Conservation (phyloP, 2,888 invertebrate genomes). For the Polia nebulosa region DNA sequence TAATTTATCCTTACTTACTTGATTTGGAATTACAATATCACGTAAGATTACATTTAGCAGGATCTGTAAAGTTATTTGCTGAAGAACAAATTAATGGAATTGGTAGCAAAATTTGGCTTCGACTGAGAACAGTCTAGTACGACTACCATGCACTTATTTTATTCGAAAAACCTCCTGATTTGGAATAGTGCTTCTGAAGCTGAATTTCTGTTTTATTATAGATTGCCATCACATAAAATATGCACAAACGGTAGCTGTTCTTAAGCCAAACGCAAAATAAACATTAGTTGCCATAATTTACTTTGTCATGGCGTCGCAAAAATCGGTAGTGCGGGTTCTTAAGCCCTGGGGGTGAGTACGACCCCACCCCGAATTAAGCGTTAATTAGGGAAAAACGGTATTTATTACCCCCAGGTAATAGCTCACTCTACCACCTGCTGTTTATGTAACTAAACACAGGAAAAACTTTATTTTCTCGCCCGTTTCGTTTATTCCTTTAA, state of each 20-base stretch:
- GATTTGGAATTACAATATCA: conserved; percentile 68
- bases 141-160: no score
- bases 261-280: conserved; percentile 8
- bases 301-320: conserved; percentile 56
- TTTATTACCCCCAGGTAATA: conserved; percentile 84
- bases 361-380: conserved; percentile 80
- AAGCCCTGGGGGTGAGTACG: conserved; percentile 62
- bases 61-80: conserved; percentile 40
- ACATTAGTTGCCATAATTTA: conserved; percentile 33
- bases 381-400: conserved; percentile 90
- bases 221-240: conserved; percentile 9
- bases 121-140: no score
- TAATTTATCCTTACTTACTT: conserved; percentile 70
- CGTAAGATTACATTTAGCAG: conserved; percentile 60
- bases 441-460: conserved; percentile 69
- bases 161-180: not conserved
- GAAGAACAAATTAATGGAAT: conserved; percentile 10
- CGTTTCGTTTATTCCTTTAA: conserved; percentile 51
- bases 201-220: no score
- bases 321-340: conserved; percentile 59
- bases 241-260: conserved; percentile 2
- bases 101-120: not conserved
- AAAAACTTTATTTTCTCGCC: conserved; percentile 63
- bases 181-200: not conserved
- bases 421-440: conserved; percentile 80